Base-by-base conservation (phyloP, 2,888 invertebrate genomes). In the Quadroppia sp. region DNA sequence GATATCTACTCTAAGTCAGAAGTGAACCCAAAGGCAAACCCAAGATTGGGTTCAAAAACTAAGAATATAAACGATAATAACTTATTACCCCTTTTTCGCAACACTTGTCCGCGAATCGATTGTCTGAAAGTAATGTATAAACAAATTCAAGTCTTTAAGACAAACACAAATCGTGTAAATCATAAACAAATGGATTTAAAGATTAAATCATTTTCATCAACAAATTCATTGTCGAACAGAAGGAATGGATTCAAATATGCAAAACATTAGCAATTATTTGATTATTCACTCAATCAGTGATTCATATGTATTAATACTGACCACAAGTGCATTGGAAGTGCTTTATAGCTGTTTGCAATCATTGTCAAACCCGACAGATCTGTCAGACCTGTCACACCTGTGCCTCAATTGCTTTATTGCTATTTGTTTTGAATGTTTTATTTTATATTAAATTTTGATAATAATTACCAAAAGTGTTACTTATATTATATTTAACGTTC, bases 71-170 rank as follows among this genome's bases (percentile, higher is more conserved):
- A 30, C 17, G 11, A 67, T 42, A 23, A 67, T 40, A 45, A 36
- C 28, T 45, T 45, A n/a, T 53, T 73, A 20, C 73, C 73, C n/a
- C 32, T 73, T 17, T 69, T 73, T 50, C 28, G 36, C 20, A n/a
- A 56, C 20, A 73, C 73, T 2, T 53, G 32, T 67, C 73, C 73
- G 28, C 67, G 73, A 20, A 36, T 73, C 13, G 73, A 73, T 70
- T 73, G 73, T 40, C 23, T 73, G 11, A 73, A 73, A 42, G 30
- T 73, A 23, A 53, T 73, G 45, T 73, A 73, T 25, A 40, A 40
- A 40, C 32, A 42, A 30, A 69, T 73, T 9, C 28, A 61, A 17
- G 30, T 4, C 32, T 61, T 61, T n/a, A 61, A 61, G 32, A 13
- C 61, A 30, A 32, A 28, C 30, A 28, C 1, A 28, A 61, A 56